phyloP scores from a whole-genome alignment of 2,113 vertebrate genomes.

The Oreocharis arfaki region DNA sequence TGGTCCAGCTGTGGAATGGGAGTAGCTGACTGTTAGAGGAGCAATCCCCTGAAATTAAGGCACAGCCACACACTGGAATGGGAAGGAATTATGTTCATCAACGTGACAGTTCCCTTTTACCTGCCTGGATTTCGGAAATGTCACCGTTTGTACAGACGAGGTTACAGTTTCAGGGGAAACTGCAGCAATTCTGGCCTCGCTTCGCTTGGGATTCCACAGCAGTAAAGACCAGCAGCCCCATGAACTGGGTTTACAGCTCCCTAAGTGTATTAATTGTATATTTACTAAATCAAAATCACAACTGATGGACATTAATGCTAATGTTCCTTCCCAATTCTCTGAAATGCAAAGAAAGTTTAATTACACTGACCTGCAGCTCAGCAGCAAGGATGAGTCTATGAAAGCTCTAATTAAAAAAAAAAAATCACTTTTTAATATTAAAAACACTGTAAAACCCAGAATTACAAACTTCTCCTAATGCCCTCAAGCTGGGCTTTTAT shows the following conservation, averaged over 20 bases:
- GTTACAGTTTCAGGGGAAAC: not conserved
- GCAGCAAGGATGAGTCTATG: not conserved
- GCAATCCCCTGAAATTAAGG: not conserved
- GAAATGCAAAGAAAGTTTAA: not conserved
- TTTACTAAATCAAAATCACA: not conserved
- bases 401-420: not conserved
- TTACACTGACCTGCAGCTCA: not conserved
- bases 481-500: not conserved
- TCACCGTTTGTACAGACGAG: not conserved
- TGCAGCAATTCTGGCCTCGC: not conserved
- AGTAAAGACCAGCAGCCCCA: not conserved
- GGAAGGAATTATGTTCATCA: not conserved
- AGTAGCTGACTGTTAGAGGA: not conserved
- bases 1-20: not conserved
- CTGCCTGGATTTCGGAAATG: not conserved
- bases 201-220: not conserved
- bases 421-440: not conserved
- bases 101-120: not conserved
- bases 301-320: not conserved
- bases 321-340: not conserved
- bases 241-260: not conserved
- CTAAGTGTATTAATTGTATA: not conserved
- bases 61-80: not conserved
- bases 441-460: not conserved
- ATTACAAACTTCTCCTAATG: not conserved